Base-by-base conservation (phyloP, 2,888 invertebrate species). In the Coremacera marginata region DNA sequence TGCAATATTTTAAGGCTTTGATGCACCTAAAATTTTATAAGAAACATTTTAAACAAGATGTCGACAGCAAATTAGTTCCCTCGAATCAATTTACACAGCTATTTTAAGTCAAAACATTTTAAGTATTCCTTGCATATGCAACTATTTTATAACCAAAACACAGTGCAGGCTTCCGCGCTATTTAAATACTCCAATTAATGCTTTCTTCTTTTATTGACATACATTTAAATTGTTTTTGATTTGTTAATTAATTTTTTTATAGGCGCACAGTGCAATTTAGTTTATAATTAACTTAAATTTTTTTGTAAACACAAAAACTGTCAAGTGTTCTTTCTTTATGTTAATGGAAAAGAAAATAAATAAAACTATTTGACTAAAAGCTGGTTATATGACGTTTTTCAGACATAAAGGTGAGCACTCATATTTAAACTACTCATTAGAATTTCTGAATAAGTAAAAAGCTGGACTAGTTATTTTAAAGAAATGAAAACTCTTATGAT, bases 191-290 rank as follows among this genome's bases (percentile, higher is more conserved):
- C 14, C n/a, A 14, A 16, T 68, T 22, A 49, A 49, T 34, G 49
- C 51, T 51, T 34, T 14, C 27, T 51, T 34, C 9, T 70, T 55
- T 70, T 70, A 70, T 70, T 70, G 31, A 31, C 5, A 31, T 27
- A 37, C 0, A 37, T 67, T 44, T 44, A 16, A 3, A 34, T 16
- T 63, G 31, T 63, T 31, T 63, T 31, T 63, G 1, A 31, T n/a
- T 16, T 63, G 34, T 63, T 34, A 63, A 16, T 63, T 31, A n/a
- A 57, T 71, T 71, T n/a, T 27, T 16, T 55, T 37, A 37, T 51
- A 71, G 25, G 57, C 19, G 37, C 57, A 71, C 57, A 37, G 71
- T 71, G 71, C 71, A 71, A 71, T 71, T 71, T 71, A 57, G 57
- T 55, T 22, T 68, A 14, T 51, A 67, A 22, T 65, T 65, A 63